These are phyloP conservation scores for Neotoxoptera formosana DNA, from an alignment of 1,140 invertebrate species.

Conservation along the genomic window DNA sequence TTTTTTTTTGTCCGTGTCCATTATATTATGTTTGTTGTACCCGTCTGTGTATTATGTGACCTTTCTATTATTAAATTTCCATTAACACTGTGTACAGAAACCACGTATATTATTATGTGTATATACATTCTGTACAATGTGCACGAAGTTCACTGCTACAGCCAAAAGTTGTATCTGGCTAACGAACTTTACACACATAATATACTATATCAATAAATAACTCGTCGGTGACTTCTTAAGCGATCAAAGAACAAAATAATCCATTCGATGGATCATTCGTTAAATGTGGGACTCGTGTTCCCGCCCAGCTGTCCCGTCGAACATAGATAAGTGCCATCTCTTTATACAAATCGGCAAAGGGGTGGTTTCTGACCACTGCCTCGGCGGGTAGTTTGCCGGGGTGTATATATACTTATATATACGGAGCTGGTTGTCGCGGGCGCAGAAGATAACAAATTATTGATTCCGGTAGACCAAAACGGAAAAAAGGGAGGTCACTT, in stretches of 20 bases:
- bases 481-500: conserved; percentile 23
- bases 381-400: background rate
- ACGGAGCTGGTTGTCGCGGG: background rate
- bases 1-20: background rate
- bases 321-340: conserved; percentile 42
- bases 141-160: background rate
- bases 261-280: conserved; percentile 50
- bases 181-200: background rate
- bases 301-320: conserved; percentile 32
- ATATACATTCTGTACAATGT: too few species aligned
- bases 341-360: background rate
- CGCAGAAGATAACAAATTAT: conserved; percentile 44
- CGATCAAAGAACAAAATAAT: conserved; percentile 44
- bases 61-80: conserved; percentile 43
- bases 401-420: background rate
- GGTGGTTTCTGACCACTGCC: conserved; percentile 19
- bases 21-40: background rate
- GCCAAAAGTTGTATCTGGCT: background rate
- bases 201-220: conserved; percentile 25
- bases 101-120: background rate
- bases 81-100: background rate
- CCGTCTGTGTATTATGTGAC: background rate
- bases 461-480: conserved; percentile 35
- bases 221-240: conserved; percentile 35
- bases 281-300: background rate